A percentile compares a stretch with the other conserved stretches of the same genome.
Conservation (phyloP, 2,797 vertebrate species). For the Hylomyscus alleni region DNA sequence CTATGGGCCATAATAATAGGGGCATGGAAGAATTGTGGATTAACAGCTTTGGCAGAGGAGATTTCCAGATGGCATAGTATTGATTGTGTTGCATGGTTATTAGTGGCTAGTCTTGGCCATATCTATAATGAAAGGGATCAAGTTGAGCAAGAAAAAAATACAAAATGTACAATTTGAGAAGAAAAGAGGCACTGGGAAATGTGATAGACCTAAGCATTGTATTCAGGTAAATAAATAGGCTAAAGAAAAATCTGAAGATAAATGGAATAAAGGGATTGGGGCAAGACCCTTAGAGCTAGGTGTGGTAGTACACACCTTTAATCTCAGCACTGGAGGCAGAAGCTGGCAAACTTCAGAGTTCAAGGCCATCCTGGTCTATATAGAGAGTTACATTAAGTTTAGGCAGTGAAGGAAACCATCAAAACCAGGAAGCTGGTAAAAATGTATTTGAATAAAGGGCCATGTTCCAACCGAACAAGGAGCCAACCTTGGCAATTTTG, state of each 20-base stretch:
- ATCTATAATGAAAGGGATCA: not conserved
- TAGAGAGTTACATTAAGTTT: not conserved
- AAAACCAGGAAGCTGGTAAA: not conserved
- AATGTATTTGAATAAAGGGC: not conserved
- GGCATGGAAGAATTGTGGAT: not conserved
- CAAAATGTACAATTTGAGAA: not conserved
- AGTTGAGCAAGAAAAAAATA: not conserved
- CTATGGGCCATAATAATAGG: not conserved
- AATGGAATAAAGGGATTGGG: not conserved
- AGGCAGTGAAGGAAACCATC: not conserved
- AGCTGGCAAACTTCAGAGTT: not conserved
- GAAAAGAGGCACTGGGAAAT: not conserved
- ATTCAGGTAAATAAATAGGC: not conserved
- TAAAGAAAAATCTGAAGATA: not conserved
- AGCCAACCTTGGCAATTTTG: not conserved
- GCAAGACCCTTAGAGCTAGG: not conserved
- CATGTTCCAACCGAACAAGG: not conserved
- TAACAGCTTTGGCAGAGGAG: not conserved
- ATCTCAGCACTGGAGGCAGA: not conserved
- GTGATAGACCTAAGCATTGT: not conserved
- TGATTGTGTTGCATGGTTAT: not conserved
- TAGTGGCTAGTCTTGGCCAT: not conserved
- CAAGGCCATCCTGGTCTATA: not conserved
- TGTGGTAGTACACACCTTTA: not conserved
- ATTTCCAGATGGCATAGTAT: not conserved